Conservation (phyloP, 1,140 invertebrate species). For the Lasioglossum albipes region DNA sequence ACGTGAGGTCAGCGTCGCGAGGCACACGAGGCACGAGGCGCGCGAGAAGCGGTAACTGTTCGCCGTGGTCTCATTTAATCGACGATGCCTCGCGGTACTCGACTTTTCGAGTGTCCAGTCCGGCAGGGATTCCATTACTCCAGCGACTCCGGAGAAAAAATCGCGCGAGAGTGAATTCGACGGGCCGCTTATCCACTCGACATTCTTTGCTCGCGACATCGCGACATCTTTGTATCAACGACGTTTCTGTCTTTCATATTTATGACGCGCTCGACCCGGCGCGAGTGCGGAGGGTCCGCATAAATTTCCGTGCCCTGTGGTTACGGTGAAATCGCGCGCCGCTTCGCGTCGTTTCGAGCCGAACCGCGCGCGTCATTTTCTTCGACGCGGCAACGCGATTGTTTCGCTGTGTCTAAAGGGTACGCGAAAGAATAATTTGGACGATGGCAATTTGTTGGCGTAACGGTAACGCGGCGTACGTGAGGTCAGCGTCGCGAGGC, state of each 20-base stretch:
- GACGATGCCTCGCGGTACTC: background rate
- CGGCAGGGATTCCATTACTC: background rate
- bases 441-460: constrained; percentile 25
- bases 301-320: constrained; percentile 55
- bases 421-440: constrained; percentile 19
- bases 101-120: too few relatives aligned
- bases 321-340: constrained; percentile 46
- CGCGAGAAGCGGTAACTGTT: background rate
- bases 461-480: constrained; percentile 7
- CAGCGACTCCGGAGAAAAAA: too few relatives aligned
- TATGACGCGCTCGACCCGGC: constrained; percentile 29
- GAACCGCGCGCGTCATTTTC: constrained; percentile 10
- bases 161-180: too few relatives aligned
- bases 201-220: too few relatives aligned
- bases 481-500: constrained; percentile 12
- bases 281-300: constrained; percentile 26
- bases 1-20: constrained; percentile 7
- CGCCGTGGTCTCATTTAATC: background rate
- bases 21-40: background rate
- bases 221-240: too few relatives aligned
- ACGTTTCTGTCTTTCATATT: constrained; percentile 42
- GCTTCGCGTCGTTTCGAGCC: background rate
- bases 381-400: constrained; percentile 15
- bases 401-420: constrained; percentile 23
- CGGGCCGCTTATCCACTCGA: too few relatives aligned